Evolutionary conservation across 2,888 invertebrate species (phyloP), one percentile per base, ranked within the genome.

Genomic region (Biston stratarius): DNA sequence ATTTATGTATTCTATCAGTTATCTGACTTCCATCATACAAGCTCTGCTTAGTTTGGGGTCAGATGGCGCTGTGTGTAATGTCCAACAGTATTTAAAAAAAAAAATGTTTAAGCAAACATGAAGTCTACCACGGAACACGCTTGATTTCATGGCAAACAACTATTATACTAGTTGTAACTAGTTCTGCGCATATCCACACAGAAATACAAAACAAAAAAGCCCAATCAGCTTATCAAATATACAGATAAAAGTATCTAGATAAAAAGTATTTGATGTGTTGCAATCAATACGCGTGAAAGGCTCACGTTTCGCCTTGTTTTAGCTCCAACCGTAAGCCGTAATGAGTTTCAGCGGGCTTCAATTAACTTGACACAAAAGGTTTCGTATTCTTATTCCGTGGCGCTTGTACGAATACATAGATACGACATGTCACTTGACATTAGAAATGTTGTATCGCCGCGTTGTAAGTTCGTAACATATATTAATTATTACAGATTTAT

Each of bases 341-440:
- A 66, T 67, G 56, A 59, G 48, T 63, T 63, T 62, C 56, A 52
- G 55, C 11, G 57, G 55, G 51, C 62, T 63, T 70, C 63, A 63
- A 70, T 66, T 63, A 52, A 66, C 60, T 66, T 61, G 48, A 38
- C 57, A 62, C 62, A 69, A 62, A 65, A 69, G 65, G 59, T 56
- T 60, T 60, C 52, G 59, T 53, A 51, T 52, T 59, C 38, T 63
- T 63, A 34, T 55, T 44, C 49, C 34, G 42, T 49, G 40, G 42
- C 55, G 15, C 42, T 65, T 40, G 12, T 42, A 55, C 42, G 11
- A 42, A 24, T 14, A 38, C 38, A 53, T n/a, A 51, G 6, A 10
- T 12, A 34, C 33, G 24, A 12, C 34, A 34, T 11, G 15, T 24
- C 24, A 7, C n/a, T 36, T n/a, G 8, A 7, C 6, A 9, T n/a